These are phyloP conservation scores for Amniataba percoides DNA, from an alignment of 2,797 vertebrate species.

Conservation along the genomic window DNA sequence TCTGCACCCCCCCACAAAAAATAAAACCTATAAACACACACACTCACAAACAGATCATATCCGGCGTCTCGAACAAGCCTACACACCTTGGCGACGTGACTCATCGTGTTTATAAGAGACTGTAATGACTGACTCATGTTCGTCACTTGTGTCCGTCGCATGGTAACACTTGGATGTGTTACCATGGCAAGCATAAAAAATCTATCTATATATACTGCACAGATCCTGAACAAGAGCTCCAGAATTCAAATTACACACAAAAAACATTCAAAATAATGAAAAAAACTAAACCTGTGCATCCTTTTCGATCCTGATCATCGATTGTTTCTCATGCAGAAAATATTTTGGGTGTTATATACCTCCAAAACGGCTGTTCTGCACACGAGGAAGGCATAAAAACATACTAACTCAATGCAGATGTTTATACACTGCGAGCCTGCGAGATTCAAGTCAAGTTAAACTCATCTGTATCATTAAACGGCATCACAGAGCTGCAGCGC, in stretches of 20 bases:
- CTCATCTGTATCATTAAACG: background rate
- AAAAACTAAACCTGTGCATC: background rate
- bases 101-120: constrained; percentile 52
- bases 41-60: constrained; percentile 50
- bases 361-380: background rate
- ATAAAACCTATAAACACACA: constrained; percentile 2
- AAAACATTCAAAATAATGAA: background rate
- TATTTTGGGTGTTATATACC: background rate
- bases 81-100: constrained; percentile 64
- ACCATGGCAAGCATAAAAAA: constrained; percentile 41
- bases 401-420: constrained; percentile 1
- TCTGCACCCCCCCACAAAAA: constrained; percentile 23
- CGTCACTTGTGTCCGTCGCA: constrained; percentile 52
- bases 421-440: constrained; percentile 1
- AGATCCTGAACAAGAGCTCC: background rate
- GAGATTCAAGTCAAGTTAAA: background rate
- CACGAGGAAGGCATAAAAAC: background rate
- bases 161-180: constrained; percentile 48
- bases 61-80: constrained; percentile 58
- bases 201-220: background rate
- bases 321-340: background rate
- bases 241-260: background rate
- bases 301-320: background rate
- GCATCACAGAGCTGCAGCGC: constrained; percentile 10
- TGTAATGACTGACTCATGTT: constrained; percentile 62